Evolutionary conservation across 2,113 vertebrate species (phyloP), one percentile per base, ranked within the genome.

Genomic region (Ceuthmochares aereus): DNA sequence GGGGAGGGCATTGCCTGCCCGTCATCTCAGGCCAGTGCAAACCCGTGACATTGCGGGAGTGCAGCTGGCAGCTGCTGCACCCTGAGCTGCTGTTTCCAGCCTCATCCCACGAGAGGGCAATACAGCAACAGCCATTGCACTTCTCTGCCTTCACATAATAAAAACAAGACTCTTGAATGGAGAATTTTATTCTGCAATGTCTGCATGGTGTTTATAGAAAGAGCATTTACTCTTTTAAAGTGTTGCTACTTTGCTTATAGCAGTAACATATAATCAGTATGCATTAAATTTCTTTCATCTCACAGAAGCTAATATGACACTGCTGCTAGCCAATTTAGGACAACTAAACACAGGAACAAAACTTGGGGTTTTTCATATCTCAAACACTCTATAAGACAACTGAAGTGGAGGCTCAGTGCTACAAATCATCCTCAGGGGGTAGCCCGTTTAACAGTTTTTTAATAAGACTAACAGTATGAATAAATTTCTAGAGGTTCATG

Each of bases 81-180:
- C 9, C 5, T 52, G 2, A 4, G 90, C 80, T 29, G 92, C 80
- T 60, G 22, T 22, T 92, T 29, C 51, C 81, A 40, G 58, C 7
- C 36, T 93, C 2, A 1, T 14, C 81, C 96, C 96, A 93, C 93
- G 9, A 96, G 96, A 87, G 93, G 95, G 96, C 96, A 93, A 79
- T 73, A 9, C 8, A 83, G 83, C 60, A 64, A 19, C 86, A 84
- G 11, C 49, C 68, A 74, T 42, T 2, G 67, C 42, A 0, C 32
- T 9, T 22, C 66, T 62, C 29, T 13, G 8, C 47, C n/a, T 7
- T 7, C 4, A 49, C 8, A 30, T 19, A 5, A 0, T 1, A 1
- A 6, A 23, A n/a, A 21, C 19, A 26, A 14, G 20, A 26, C 32
- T 42, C 55, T 4, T 18, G 25, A 11, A 4, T 12, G 2, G 20